Evolutionary conservation across 2,888 invertebrate species (phyloP), one percentile per base, ranked within the genome.

Genomic region (Fragum fragum): DNA sequence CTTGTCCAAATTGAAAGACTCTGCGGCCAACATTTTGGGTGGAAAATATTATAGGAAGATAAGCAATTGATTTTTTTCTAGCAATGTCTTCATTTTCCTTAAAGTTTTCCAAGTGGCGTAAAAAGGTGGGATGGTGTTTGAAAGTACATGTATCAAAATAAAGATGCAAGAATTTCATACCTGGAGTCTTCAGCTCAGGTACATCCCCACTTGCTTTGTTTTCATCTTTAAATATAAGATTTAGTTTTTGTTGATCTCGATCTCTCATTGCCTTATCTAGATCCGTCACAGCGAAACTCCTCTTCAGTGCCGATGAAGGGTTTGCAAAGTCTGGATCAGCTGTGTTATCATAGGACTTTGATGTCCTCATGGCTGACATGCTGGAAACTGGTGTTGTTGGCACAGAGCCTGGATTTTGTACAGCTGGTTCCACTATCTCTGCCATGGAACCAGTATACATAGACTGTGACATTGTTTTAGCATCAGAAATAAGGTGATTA

Each of bases 181-280:
- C 69, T 47, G 42, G 69, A 16, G 69, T 47, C 47, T 32, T 52
- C 6, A 28, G 1, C n/a, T 47, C 23, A 11, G 26, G 29, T 29
- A 3, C 39, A 14, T 63, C 63, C 28, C 59, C 59, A 11, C 32
- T n/a, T n/a, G 63, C 1, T 21, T 63, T 59, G 9, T 29, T 63
- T 23, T 63, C 53, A 53, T 74, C 79, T 68, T 79, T 77, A 53
- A 89, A 89, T 42, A 86, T 78, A 29, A 84, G 79, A 18, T 81
- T 81, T 21, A 90, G 73, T 29, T 88, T 87, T 61, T 87, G 85
- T 59, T 89, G 85, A 72, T 90, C 90, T 36, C 86, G 68, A 57
- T 90, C 88, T 69, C 81, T 82, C 88, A 90, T 90, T 26, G 89
- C 90, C 66, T 90, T 80, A 76, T 91, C 91, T 23, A 91, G 79